Evolutionary conservation across 2,797 vertebrate genomes (phyloP).

Genomic region (Sylvilagus floridanus): DNA sequence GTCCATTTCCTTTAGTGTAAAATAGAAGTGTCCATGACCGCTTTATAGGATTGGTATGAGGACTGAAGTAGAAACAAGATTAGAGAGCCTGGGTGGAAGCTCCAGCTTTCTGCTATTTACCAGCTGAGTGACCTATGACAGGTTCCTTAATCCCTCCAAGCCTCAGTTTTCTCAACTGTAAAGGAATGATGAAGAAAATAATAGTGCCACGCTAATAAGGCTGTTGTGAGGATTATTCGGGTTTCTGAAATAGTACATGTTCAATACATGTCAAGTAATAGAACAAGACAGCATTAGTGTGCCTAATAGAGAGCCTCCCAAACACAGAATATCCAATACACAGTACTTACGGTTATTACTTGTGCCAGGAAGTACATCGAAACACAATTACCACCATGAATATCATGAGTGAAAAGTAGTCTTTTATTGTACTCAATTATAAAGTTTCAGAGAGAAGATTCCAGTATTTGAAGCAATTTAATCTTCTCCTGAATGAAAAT

Average conservation of each 20-base stretch:
- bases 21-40: background rate
- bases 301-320: background rate
- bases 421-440: background rate
- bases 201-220: background rate
- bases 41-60: background rate
- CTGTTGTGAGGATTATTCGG: background rate
- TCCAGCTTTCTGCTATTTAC: background rate
- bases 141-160: background rate
- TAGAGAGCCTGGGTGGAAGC: background rate
- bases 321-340: background rate
- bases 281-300: background rate
- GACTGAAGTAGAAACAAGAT: background rate
- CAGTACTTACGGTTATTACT: background rate
- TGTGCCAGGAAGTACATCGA: background rate
- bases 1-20: background rate
- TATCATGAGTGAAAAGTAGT: background rate
- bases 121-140: background rate
- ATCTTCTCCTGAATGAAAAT: conserved; percentile 28
- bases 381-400: background rate
- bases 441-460: conserved; percentile 28
- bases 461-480: conserved; percentile 22
- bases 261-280: background rate
- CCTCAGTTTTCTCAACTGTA: background rate
- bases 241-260: background rate
- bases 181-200: background rate